phyloP scores from a whole-genome alignment of 2,888 invertebrate species.

The Drosophila phalerata region DNA sequence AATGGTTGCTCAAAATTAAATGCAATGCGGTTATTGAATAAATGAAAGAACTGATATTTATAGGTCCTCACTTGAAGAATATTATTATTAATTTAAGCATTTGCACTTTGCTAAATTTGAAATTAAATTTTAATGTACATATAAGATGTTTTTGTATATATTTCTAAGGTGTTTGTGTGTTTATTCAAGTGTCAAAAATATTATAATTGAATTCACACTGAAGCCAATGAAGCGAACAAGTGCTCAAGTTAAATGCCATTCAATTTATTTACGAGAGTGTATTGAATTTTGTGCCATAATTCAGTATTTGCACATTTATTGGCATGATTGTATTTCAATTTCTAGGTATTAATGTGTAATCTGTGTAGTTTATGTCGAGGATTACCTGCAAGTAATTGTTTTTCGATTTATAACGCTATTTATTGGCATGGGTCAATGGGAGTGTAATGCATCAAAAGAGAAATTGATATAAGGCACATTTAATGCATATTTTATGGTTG shows the following conservation, averaged over 20 bases:
- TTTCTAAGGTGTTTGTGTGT: background rate
- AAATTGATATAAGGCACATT: constrained; percentile 9
- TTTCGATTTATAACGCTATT: constrained; percentile 46
- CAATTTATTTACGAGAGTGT: constrained; percentile 29
- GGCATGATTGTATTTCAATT: constrained; percentile 53
- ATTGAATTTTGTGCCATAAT: constrained; percentile 17
- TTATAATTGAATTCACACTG: constrained; percentile 25
- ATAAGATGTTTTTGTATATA: background rate
- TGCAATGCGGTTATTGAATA: background rate
- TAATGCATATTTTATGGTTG: constrained; percentile 43
- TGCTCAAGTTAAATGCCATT: constrained; percentile 24
- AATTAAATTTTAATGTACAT: background rate
- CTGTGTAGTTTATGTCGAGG: constrained; percentile 24
- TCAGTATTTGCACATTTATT: constrained; percentile 35
- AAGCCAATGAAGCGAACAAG: constrained; percentile 1
- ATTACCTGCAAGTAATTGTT: constrained; percentile 49
- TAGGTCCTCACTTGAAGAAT: background rate
- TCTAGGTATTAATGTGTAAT: constrained; percentile 35
- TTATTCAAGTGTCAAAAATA: constrained; percentile 8
- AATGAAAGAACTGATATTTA: background rate
- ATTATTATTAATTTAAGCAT: background rate
- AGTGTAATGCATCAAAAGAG: constrained; percentile 16
- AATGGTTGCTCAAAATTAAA: background rate
- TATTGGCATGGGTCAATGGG: constrained; percentile 14
- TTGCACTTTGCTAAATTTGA: background rate